Conservation (phyloP, 2,797 vertebrate species). For the Poecile montanus region DNA sequence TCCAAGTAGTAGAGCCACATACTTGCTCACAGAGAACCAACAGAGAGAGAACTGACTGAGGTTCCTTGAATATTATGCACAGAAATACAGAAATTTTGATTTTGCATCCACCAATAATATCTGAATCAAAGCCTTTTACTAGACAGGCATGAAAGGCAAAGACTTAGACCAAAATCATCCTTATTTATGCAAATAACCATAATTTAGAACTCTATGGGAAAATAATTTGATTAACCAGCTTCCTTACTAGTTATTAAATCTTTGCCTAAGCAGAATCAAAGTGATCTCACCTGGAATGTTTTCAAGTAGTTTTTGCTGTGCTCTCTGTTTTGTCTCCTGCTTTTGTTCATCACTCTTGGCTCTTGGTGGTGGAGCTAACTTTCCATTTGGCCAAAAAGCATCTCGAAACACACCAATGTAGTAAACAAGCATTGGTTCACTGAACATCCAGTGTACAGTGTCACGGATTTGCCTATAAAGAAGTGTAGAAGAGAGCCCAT, state of each 20-base stretch:
- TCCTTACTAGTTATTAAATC: background rate
- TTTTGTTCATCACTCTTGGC: conserved; percentile 83
- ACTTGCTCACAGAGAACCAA: background rate
- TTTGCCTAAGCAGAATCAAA: background rate
- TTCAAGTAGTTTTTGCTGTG: conserved; percentile 96
- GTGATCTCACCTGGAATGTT: conserved; percentile 91
- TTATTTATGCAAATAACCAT: background rate
- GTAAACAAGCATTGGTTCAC: conserved; percentile 94
- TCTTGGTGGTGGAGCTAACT: conserved; percentile 82
- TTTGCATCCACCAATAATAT: background rate
- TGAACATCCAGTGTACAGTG: conserved; percentile 97
- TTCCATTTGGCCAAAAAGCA: conserved; percentile 94
- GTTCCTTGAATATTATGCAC: background rate
- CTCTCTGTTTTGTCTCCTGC: conserved; percentile 89
- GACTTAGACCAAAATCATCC: background rate
- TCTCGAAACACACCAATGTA: conserved; percentile 94
- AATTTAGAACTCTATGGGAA: background rate
- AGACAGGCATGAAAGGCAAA: background rate
- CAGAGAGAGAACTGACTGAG: background rate
- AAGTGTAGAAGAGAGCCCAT: background rate
- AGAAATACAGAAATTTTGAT: background rate
- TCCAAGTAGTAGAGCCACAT: background rate
- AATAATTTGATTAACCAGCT: background rate
- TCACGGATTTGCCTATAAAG: conserved; percentile 93
- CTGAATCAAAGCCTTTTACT: background rate